Base-by-base conservation (phyloP, 2,113 vertebrate genomes). In the Xerus inauris region DNA sequence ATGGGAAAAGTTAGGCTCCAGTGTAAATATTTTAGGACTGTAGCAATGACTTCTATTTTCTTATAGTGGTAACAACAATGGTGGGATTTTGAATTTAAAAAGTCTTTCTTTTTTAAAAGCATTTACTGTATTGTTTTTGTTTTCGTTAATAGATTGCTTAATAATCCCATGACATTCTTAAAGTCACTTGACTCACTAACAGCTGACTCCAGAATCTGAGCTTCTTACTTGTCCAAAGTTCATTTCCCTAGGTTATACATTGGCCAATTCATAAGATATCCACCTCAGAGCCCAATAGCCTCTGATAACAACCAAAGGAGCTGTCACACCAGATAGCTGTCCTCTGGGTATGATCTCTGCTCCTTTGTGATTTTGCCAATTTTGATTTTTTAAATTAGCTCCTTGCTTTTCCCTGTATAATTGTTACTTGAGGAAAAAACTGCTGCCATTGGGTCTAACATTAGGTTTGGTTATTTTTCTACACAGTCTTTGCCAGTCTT, bases 81-180 rank as follows among this genome's bases (percentile, higher is more conserved):
- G 92, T 59, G 67, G 38, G 32, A 77, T 67, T 28, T 87, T 73
- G 32, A 77, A 22, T 75, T 88, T 88, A 45, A 87, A 73, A n/a
- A 81, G 72, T 89, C 54, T 95, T 91, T 40, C 64, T 7, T 62
- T 62, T 45, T 87, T 87, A 32, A 89, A 94, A 94, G 19, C 49
- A 93, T 92, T 76, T 89, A 72, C 10, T 22, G 71, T 42, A 22
- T 51, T 90, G 35, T 47, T 76, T 91, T 82, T 91, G 62, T 83
- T 94, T 81, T 83, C 47, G n/a, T 93, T 80, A 79, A 87, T 40
- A 81, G 26, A 77, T 94, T 94, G 77, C 67, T 59, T 62, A 72
- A 19, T 83, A 54, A 42, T 51, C 64, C 28, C 13, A 62, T 76
- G 69, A 82, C 69, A 83, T 40, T 28, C 35, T 91, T 91, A 87